Conservation (phyloP, 2,888 invertebrate species). For the Agriotes lineatus region DNA sequence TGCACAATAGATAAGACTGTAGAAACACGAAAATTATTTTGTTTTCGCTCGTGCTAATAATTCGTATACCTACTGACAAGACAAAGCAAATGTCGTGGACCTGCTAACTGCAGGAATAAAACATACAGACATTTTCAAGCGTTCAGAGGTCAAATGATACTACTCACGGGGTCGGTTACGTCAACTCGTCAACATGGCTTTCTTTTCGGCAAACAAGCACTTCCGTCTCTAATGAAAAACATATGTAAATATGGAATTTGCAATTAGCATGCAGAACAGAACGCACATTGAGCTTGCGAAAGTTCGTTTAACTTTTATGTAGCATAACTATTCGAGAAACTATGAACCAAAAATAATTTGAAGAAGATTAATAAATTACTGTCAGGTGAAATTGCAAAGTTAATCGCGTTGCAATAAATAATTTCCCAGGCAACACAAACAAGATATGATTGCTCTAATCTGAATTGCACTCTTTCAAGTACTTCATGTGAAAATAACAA, state of each 20-base stretch:
- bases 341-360: too few relatives aligned
- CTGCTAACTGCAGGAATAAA: constrained; percentile 11
- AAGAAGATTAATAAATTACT: too few relatives aligned
- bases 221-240: constrained; percentile 7
- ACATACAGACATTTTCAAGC: too few relatives aligned
- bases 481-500: too few relatives aligned
- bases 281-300: not conserved
- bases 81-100: constrained; percentile 12
- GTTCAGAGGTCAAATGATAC: too few relatives aligned
- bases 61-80: constrained; percentile 1
- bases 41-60: constrained; percentile 11
- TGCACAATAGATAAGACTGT: constrained; percentile 29
- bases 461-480: too few relatives aligned
- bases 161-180: not conserved
- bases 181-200: constrained; percentile 11
- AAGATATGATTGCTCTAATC: too few relatives aligned
- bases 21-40: constrained; percentile 35
- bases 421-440: too few relatives aligned
- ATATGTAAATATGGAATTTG: constrained; percentile 12
- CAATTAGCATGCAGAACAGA: not conserved
- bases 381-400: too few relatives aligned
- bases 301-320: not conserved
- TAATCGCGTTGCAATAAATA: too few relatives aligned
- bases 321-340: too few relatives aligned
- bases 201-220: constrained; percentile 2